These are phyloP conservation scores for Diadema setosum DNA, from an alignment of 35 echinoderm and acorn worm genomes.

Conservation along the genomic window DNA sequence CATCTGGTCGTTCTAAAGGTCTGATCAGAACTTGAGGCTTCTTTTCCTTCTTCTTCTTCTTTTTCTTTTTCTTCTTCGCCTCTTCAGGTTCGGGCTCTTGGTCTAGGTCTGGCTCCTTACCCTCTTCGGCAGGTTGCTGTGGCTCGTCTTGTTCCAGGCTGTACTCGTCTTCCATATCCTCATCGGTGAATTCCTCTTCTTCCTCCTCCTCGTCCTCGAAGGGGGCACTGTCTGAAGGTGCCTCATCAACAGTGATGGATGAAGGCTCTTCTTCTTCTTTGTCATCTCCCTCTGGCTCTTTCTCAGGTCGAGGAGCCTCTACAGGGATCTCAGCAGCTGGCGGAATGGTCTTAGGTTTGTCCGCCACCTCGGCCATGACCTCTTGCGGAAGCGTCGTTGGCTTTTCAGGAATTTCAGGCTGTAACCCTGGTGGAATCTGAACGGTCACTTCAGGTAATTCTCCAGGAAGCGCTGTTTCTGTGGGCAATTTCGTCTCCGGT, in stretches of 20 bases:
- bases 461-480: neutral
- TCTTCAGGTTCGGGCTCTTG: neutral
- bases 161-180: neutral
- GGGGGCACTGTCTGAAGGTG: constrained; percentile 22
- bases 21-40: neutral
- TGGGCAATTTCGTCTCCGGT: neutral
- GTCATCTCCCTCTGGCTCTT: constrained; percentile 5
- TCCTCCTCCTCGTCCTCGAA: constrained; percentile 16
- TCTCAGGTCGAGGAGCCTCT: constrained; percentile 27
- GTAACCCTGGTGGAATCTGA: neutral
- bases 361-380: neutral
- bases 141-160: constrained; percentile 10
- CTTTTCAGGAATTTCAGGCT: neutral
- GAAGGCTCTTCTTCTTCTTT: constrained; percentile 26
- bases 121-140: neutral
- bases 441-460: neutral
- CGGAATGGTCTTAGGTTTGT: neutral
- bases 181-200: constrained; percentile 19
- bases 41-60: neutral
- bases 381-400: neutral
- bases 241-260: neutral
- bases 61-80: neutral
- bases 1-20: neutral
- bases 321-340: constrained; percentile 64
- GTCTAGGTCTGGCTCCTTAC: neutral